These are phyloP conservation scores for Chelonus insularis DNA, from an alignment of 1,140 invertebrate species.

Conservation along the genomic window DNA sequence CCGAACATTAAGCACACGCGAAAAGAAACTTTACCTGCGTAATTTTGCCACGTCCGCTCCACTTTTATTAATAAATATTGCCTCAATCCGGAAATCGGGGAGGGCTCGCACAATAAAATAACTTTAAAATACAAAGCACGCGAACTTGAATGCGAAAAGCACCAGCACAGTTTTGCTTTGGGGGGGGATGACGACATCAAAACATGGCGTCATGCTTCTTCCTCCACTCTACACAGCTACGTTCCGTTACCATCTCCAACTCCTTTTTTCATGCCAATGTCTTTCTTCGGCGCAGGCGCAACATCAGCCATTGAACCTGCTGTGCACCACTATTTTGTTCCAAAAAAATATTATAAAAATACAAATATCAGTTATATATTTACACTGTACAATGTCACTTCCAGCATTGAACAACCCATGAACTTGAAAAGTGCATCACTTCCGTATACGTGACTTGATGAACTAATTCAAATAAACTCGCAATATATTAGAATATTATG, in stretches of 20 bases:
- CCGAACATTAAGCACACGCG: constrained; percentile 40
- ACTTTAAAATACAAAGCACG: constrained; percentile 28
- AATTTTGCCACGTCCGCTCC: background rate
- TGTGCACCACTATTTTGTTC: background rate
- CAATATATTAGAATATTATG: too few species aligned
- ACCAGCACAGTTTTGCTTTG: constrained; percentile 38
- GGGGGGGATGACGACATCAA: constrained; percentile 52
- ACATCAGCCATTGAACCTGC: constrained; percentile 20
- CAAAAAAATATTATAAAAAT: too few species aligned
- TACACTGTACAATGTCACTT: background rate
- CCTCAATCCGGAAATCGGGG: background rate
- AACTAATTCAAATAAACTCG: too few species aligned
- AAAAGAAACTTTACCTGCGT: background rate
- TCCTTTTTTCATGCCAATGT: constrained; percentile 6
- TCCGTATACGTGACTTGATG: constrained; percentile 1
- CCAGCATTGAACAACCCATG: background rate
- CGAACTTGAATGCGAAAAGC: constrained; percentile 36
- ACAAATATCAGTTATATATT: background rate
- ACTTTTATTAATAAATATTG: background rate
- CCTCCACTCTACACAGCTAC: constrained; percentile 28
- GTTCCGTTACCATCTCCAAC: background rate
- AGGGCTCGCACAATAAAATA: constrained; percentile 23
- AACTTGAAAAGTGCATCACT: background rate
- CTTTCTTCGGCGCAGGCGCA: constrained; percentile 13
- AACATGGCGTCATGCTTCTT: constrained; percentile 55